These are phyloP conservation scores for Clistopyga incitator DNA, from an alignment of 2,888 invertebrate genomes.

Conservation along the genomic window DNA sequence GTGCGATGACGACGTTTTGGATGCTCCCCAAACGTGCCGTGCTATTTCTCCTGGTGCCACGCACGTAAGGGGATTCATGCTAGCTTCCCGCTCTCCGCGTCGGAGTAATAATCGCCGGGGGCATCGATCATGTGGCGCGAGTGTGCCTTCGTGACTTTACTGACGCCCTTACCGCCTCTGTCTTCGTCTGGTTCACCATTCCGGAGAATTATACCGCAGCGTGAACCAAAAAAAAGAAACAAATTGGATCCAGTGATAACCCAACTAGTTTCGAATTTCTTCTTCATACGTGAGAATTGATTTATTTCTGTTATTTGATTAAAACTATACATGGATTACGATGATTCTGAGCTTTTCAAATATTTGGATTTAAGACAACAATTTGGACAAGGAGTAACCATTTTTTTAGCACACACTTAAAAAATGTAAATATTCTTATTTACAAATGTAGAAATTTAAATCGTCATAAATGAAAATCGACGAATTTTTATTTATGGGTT, in stretches of 20 bases:
- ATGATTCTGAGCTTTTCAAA: not conserved
- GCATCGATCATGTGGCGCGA: conserved; percentile 79
- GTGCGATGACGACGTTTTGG: conserved; percentile 43
- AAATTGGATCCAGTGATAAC: too few relatives aligned
- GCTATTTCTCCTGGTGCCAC: conserved; percentile 42
- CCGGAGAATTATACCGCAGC: not conserved
- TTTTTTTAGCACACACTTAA: too few relatives aligned
- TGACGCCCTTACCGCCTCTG: conserved; percentile 1
- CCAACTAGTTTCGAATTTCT: too few relatives aligned
- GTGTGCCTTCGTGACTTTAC: conserved; percentile 43
- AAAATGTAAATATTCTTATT: too few relatives aligned
- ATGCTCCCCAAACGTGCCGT: conserved; percentile 14
- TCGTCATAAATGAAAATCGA: too few relatives aligned
- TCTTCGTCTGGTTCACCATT: conserved; percentile 33
- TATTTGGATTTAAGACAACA: too few relatives aligned
- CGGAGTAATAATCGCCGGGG: conserved; percentile 80
- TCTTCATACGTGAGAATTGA: too few relatives aligned
- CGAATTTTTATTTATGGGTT: too few relatives aligned
- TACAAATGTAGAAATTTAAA: too few relatives aligned
- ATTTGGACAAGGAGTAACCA: too few relatives aligned
- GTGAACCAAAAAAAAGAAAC: not conserved
- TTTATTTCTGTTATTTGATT: too few relatives aligned
- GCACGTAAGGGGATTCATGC: conserved; percentile 48
- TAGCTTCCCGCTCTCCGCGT: conserved; percentile 74
- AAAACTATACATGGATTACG: too few relatives aligned